A percentile compares a stretch with the other conserved stretches of the same genome.
Conservation (phyloP, 1,140 invertebrate genomes). For the Batillaria attramentaria region DNA sequence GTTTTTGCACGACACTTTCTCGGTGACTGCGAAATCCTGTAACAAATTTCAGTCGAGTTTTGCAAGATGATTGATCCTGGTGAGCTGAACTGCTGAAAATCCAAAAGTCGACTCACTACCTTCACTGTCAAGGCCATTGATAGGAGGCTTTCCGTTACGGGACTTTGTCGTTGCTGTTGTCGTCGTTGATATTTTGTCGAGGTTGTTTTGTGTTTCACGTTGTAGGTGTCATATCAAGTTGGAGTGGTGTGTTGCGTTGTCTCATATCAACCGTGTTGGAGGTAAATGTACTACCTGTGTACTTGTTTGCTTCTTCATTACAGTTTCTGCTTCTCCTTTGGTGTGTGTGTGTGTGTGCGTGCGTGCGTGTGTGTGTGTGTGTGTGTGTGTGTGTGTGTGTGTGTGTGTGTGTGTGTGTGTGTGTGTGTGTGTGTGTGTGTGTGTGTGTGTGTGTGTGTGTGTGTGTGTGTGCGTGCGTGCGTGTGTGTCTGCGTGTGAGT, state of each 20-base stretch:
- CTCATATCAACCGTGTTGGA: not conserved
- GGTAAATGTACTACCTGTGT: too few relatives aligned
- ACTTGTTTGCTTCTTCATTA: too few relatives aligned
- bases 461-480: not conserved
- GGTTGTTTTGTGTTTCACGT: not conserved
- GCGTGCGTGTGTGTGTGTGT: constrained; percentile 14
- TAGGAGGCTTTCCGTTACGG: not conserved
- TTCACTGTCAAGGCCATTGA: too few relatives aligned
- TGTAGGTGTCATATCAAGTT: not conserved
- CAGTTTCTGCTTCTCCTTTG: not conserved
- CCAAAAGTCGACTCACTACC: too few relatives aligned
- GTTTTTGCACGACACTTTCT: not conserved
- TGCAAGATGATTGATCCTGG: too few relatives aligned
- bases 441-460: not conserved
- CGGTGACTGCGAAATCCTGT: not conserved
- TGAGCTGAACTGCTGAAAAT: too few relatives aligned
- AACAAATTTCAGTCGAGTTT: not conserved
- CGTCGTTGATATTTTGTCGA: not conserved
- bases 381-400: not conserved
- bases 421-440: not conserved
- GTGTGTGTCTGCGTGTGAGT: not conserved
- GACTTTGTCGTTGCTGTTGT: not conserved
- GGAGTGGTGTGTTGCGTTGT: not conserved
- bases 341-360: not conserved
- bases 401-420: constrained; percentile 12